Base-by-base conservation (phyloP, 2,888 invertebrate species). In the Lordiphosa andalusiaca region DNA sequence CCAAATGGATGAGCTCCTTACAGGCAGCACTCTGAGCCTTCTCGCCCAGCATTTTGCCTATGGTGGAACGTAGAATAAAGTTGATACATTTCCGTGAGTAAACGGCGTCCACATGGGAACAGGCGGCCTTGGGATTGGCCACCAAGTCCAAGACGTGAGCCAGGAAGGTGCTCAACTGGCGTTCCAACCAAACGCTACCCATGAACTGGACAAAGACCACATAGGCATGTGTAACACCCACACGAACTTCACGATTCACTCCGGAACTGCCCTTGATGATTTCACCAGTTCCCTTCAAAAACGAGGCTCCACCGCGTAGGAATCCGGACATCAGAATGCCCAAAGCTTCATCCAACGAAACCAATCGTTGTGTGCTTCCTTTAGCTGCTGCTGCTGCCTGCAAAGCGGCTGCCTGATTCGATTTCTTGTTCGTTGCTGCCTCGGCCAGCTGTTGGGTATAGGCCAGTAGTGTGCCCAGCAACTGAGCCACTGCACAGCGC, bases 11-110 rank as follows among this genome's bases (percentile, higher is more conserved):
- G 52, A 99, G 94, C 90, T 98, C 98, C 86, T 97, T 96, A 86
- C 97, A 96, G 0, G 98, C 98, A 0, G 96, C 95, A 30, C 96
- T 94, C 90, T 99, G 99, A 6, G 98, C 98, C 82, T 98, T 98
- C 90, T 99, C 99, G 0, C 98, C 96, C 19, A 99, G 91, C 93
- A 99, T 94, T 88, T 96, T 95, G 0, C 99, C 98, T 36, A 99
- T 92, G 1, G 97, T 94, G 64, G 96, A 95, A 47, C 98, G 93
- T 53, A 99, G 91, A 71, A 99, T 97, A 89, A 98, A 99, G 88
- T 96, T 96, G 62, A 99, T 96, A 89, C 99, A 99, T 90, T 98
- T 98, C 73, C 99, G 93, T 0, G 98, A 98, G 88, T 98, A 98
- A 2, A 99, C 98, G 10, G 98, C 98, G 89, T 99, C 98, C 0